These are phyloP conservation scores for Zenarchopterus dispar DNA, from an alignment of 2,797 vertebrate genomes.

Conservation along the genomic window DNA sequence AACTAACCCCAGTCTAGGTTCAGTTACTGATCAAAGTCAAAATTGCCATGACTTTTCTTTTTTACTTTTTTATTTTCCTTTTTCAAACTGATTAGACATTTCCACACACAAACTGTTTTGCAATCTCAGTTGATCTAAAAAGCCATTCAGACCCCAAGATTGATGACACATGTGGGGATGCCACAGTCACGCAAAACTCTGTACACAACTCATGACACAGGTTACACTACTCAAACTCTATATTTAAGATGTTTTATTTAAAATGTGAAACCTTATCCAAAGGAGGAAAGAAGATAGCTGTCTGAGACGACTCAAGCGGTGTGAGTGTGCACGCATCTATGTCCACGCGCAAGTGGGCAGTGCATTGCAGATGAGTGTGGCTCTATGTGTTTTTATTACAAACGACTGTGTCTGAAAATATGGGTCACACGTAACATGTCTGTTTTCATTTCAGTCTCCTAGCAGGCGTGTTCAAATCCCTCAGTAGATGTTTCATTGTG, in stretches of 20 bases:
- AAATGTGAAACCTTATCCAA: conserved; percentile 77
- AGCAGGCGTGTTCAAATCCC: conserved; percentile 40
- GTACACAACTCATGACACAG: conserved; percentile 24
- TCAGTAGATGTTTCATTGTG: background rate
- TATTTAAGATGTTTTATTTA: conserved; percentile 86
- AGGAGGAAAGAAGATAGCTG: conserved; percentile 71
- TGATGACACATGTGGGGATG: background rate
- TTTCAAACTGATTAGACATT: background rate
- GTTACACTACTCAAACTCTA: conserved; percentile 59
- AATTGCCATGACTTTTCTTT: background rate
- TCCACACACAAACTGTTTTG: background rate
- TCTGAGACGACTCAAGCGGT: conserved; percentile 46
- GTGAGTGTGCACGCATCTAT: conserved; percentile 13
- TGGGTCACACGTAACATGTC: conserved; percentile 53
- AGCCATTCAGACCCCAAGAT: background rate
- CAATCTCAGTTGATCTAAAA: conserved; percentile 6
- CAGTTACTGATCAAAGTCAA: conserved; percentile 13
- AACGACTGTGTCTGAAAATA: conserved; percentile 49
- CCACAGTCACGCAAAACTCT: conserved; percentile 24
- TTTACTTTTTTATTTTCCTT: too few relatives aligned
- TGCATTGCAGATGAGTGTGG: conserved; percentile 48
- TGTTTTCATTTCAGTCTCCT: conserved; percentile 47
- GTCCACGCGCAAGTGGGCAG: conserved; percentile 21
- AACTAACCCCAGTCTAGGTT: too few relatives aligned
- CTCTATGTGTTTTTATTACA: conserved; percentile 47